These are phyloP conservation scores for Ctenicera cuprea DNA, from an alignment of 2,888 invertebrate genomes.

Conservation along the genomic window DNA sequence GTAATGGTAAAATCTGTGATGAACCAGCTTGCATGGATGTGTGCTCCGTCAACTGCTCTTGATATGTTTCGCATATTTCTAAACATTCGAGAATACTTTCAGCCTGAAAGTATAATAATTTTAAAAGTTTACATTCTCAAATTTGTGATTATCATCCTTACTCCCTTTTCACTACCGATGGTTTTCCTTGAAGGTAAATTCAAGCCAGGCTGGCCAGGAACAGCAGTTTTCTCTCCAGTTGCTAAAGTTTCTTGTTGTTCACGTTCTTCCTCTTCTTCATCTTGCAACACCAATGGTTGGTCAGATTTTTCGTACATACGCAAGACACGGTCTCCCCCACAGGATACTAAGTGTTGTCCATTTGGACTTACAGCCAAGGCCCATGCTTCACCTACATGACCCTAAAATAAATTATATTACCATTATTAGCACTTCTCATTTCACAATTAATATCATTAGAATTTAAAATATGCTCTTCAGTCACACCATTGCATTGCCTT, in stretches of 20 bases:
- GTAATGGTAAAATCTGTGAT: slow-evolving; percentile 70
- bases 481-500: too few species aligned
- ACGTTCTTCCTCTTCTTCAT: slow-evolving; percentile 90
- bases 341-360: slow-evolving; percentile 85
- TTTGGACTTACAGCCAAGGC: slow-evolving; percentile 85
- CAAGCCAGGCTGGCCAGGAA: slow-evolving; percentile 81
- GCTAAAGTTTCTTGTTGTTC: slow-evolving; percentile 84
- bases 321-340: slow-evolving; percentile 92
- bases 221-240: slow-evolving; percentile 82
- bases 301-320: slow-evolving; percentile 90
- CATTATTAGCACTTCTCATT: not conserved
- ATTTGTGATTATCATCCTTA: slow-evolving; percentile 72
- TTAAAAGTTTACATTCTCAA: slow-evolving; percentile 59
- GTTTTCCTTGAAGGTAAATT: slow-evolving; percentile 92
- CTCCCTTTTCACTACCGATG: slow-evolving; percentile 89
- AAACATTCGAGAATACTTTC: slow-evolving; percentile 95
- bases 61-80: slow-evolving; percentile 82
- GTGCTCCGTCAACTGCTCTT: slow-evolving; percentile 76
- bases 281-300: slow-evolving; percentile 94
- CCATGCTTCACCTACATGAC: slow-evolving; percentile 89
- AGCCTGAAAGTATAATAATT: slow-evolving; percentile 74
- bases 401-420: slow-evolving; percentile 73
- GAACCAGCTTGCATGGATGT: slow-evolving; percentile 67
- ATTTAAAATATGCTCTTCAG: too few species aligned
- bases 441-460: not conserved